phyloP scores from a whole-genome alignment of 2,888 invertebrate species.

The Diarsia mendica region DNA sequence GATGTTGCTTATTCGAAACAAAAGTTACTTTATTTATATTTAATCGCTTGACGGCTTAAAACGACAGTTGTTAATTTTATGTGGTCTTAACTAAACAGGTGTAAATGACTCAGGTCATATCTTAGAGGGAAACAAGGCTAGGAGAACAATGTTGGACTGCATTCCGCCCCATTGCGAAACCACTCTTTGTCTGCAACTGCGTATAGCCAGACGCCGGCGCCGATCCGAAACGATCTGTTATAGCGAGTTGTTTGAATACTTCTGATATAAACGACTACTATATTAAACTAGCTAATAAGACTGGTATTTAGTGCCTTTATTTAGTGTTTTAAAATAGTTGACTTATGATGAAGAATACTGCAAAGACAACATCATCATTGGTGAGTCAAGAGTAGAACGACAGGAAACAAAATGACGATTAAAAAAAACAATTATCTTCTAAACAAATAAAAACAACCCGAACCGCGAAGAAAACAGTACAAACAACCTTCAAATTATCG shows the following conservation, averaged over 20 bases:
- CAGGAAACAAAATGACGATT: background rate
- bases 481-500: conserved; percentile 57
- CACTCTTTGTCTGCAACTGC: conserved; percentile 56
- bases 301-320: background rate
- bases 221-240: conserved; percentile 56
- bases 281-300: conserved; percentile 18
- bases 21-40: no score
- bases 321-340: background rate
- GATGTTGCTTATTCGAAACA: no score
- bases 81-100: conserved; percentile 43
- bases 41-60: background rate
- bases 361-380: background rate
- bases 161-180: conserved; percentile 67
- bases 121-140: conserved; percentile 64
- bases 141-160: conserved; percentile 56
- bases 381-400: conserved; percentile 1
- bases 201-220: conserved; percentile 55
- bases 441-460: conserved; percentile 7
- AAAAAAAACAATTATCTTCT: conserved; percentile 4
- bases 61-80: conserved; percentile 22
- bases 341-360: background rate
- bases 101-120: conserved; percentile 61
- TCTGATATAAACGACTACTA: conserved; percentile 53
- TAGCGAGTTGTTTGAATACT: conserved; percentile 60
- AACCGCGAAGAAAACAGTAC: conserved; percentile 32